Percentiles rank a stretch among this genome's conserved stretches.
phyloP scores from a whole-genome alignment of 2,888 invertebrate genomes.

The Scaptomyza cyrtandrae region DNA sequence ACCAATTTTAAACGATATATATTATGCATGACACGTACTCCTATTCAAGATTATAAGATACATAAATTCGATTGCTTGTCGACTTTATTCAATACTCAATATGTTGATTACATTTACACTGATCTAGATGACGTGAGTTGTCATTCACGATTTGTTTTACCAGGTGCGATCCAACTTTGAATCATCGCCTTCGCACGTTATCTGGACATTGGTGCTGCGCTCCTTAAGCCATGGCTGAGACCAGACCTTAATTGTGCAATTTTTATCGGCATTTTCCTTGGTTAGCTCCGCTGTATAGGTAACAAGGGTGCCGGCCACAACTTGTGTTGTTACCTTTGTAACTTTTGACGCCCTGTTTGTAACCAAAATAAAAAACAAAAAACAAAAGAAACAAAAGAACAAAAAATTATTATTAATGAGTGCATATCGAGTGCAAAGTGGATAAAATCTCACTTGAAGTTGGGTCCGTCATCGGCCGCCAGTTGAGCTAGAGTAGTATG shows the following conservation, averaged over 20 bases:
- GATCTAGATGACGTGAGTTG: not conserved
- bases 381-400: not conserved
- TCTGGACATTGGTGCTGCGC: conserved; percentile 58
- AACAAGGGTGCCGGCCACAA: conserved; percentile 56
- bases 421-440: not conserved
- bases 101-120: conserved; percentile 2
- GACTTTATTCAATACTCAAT: not conserved
- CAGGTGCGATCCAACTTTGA: conserved; percentile 45
- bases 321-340: conserved; percentile 61
- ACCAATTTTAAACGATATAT: not conserved
- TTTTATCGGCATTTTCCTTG: not conserved
- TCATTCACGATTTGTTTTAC: conserved; percentile 20
- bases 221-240: conserved; percentile 59
- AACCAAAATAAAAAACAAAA: not conserved
- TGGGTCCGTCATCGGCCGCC: conserved; percentile 55
- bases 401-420: not conserved
- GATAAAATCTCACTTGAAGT: conserved; percentile 40
- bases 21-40: too few relatives aligned
- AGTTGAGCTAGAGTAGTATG: conserved; percentile 37
- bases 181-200: conserved; percentile 52
- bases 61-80: not conserved
- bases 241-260: conserved; percentile 53
- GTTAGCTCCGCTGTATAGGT: conserved; percentile 30
- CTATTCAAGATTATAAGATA: too few relatives aligned
- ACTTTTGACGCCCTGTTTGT: conserved; percentile 52